Conservation (phyloP, 2,888 invertebrate genomes). For the Sinopyrophorus schimmeli region DNA sequence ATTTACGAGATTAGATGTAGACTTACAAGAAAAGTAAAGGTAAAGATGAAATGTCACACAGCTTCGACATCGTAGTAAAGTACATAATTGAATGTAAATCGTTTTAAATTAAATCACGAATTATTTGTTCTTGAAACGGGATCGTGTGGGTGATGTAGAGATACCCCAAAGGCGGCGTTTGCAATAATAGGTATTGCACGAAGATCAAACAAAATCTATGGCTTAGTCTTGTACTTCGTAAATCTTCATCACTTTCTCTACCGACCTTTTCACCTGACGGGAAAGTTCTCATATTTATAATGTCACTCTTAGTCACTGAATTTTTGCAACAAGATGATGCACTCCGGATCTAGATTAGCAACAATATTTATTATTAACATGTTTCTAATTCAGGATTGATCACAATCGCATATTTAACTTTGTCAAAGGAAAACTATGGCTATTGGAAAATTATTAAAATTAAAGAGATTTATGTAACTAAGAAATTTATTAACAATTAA, state of each 20-base stretch:
- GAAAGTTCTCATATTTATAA: slow-evolving; percentile 42
- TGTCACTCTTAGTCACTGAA: slow-evolving; percentile 30
- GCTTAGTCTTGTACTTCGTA: slow-evolving; percentile 28
- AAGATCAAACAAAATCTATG: slow-evolving; percentile 25
- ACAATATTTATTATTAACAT: no score
- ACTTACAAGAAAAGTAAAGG: no score
- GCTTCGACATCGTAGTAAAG: slow-evolving; percentile 2
- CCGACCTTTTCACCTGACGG: slow-evolving; percentile 42
- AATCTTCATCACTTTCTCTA: slow-evolving; percentile 42
- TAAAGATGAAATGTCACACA: slow-evolving; percentile 10
- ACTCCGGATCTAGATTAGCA: no score
- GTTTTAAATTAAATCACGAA: slow-evolving; percentile 17
- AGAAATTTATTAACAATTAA: no score
- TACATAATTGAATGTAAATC: slow-evolving; percentile 2
- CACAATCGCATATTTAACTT: no score
- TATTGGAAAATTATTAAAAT: no score
- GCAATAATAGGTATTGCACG: slow-evolving; percentile 19
- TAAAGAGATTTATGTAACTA: no score
- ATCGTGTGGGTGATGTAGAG: slow-evolving; percentile 11
- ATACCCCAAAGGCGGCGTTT: slow-evolving; percentile 6
- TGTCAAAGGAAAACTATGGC: no score
- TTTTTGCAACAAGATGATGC: no score
- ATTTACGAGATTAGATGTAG: no score
- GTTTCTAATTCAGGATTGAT: no score
- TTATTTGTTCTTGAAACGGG: slow-evolving; percentile 22